These are phyloP conservation scores for Paradoxurus hermaphroditus DNA, from an alignment of 2,113 vertebrate species.

Conservation along the genomic window DNA sequence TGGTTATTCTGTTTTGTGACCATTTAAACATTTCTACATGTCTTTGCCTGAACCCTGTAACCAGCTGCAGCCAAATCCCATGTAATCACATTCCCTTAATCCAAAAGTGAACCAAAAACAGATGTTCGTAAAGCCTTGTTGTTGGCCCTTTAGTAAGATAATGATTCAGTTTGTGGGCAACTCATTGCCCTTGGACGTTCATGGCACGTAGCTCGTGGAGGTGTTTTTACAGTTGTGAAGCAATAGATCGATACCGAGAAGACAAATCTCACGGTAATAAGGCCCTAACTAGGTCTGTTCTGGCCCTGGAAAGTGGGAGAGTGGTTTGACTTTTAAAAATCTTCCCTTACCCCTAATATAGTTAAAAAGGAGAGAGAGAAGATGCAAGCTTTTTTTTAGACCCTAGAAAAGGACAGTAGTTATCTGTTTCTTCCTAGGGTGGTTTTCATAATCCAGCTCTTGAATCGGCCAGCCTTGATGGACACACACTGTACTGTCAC, in stretches of 20 bases:
- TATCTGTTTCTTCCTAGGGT: not conserved
- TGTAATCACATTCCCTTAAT: not conserved
- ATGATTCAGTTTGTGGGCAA: not conserved
- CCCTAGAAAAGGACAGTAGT: not conserved
- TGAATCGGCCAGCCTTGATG: not conserved
- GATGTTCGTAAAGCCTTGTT: slow-evolving; percentile 17
- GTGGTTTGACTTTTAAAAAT: not conserved
- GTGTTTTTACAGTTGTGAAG: not conserved
- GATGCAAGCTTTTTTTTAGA: not conserved
- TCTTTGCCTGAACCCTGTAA: not conserved
- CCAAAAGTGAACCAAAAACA: slow-evolving; percentile 3
- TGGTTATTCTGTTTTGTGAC: slow-evolving; percentile 25
- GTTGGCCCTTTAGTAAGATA: not conserved
- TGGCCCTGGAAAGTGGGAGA: not conserved
- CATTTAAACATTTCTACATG: slow-evolving; percentile 28
- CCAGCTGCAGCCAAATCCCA: not conserved
- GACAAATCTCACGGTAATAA: not conserved
- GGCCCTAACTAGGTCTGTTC: not conserved
- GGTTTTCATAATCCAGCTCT: not conserved
- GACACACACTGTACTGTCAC: not conserved
- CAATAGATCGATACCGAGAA: not conserved
- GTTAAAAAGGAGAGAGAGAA: not conserved
- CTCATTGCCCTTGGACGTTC: not conserved
- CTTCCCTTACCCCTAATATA: not conserved
- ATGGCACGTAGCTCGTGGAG: not conserved